Conservation (phyloP, 2,888 invertebrate species). For the Perithous albicinctus region DNA sequence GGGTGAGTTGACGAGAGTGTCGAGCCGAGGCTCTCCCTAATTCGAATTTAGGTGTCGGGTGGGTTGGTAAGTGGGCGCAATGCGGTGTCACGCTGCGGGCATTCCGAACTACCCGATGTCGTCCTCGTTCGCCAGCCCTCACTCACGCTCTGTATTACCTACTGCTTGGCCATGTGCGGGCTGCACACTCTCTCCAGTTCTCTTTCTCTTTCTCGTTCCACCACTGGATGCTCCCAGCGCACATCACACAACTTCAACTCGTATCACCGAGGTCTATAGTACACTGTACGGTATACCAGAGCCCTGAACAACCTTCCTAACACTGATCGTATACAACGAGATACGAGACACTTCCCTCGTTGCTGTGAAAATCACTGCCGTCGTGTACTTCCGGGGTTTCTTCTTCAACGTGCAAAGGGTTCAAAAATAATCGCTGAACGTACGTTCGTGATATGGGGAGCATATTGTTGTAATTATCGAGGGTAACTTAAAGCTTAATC, state of each 20-base stretch:
- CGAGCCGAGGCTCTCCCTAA: slow-evolving; percentile 78
- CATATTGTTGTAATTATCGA: too few relatives aligned
- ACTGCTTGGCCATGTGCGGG: neutral
- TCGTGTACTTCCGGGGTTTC: neutral
- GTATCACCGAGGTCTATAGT: neutral
- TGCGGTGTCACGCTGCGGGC: slow-evolving; percentile 83
- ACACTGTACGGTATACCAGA: neutral
- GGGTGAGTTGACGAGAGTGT: slow-evolving; percentile 78
- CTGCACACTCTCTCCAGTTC: too few relatives aligned
- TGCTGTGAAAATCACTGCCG: neutral
- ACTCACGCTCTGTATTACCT: slow-evolving; percentile 25
- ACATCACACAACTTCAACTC: slow-evolving; percentile 48
- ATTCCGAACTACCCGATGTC: slow-evolving; percentile 75
- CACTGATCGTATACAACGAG: neutral
- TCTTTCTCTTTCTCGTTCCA: slow-evolving; percentile 24
- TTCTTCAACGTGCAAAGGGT: neutral
- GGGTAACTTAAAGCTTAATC: neutral
- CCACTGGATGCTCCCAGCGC: slow-evolving; percentile 32
- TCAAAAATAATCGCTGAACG: neutral
- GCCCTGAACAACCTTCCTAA: neutral
- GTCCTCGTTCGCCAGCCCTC: slow-evolving; percentile 54
- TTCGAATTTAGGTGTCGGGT: slow-evolving; percentile 83
- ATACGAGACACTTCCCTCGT: neutral
- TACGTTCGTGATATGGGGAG: too few relatives aligned
- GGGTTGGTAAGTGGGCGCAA: slow-evolving; percentile 82